phyloP scores from a whole-genome alignment of 2,888 invertebrate species.

The Nephrotoma flavescens region DNA sequence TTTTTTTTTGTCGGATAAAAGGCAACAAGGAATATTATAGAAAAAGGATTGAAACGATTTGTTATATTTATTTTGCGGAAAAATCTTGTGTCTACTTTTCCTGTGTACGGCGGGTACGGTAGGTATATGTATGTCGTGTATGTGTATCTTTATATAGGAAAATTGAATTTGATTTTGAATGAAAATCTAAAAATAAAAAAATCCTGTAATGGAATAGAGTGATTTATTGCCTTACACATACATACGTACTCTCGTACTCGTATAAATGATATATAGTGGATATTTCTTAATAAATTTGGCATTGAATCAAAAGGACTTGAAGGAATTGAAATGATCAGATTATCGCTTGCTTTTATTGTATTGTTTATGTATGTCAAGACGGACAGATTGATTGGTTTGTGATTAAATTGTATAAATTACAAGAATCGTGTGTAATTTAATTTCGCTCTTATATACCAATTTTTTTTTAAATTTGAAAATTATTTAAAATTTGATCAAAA shows the following conservation, averaged over 20 bases:
- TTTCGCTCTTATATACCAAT: too few species aligned
- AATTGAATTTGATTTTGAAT: not conserved
- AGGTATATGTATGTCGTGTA: not conserved
- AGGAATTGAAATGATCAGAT: not conserved
- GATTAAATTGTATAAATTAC: not conserved
- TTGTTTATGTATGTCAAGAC: not conserved
- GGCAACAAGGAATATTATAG: not conserved
- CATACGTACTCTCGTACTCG: not conserved
- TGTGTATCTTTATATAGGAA: not conserved
- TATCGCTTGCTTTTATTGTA: not conserved
- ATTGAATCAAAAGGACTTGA: not conserved
- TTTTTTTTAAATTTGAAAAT: too few species aligned
- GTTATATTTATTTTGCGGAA: not conserved
- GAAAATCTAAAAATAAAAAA: not conserved
- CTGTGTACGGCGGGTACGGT: not conserved
- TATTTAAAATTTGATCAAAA: too few species aligned
- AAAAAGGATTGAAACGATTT: not conserved
- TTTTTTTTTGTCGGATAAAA: not conserved
- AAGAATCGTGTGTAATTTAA: not conserved
- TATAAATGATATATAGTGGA: not conserved
- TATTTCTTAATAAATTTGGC: not conserved
- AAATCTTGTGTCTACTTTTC: not conserved
- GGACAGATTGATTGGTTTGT: not conserved
- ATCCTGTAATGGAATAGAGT: not conserved
- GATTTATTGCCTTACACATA: not conserved